phyloP scores from a whole-genome alignment of 2,797 vertebrate species.

The Onychomys torridus region DNA sequence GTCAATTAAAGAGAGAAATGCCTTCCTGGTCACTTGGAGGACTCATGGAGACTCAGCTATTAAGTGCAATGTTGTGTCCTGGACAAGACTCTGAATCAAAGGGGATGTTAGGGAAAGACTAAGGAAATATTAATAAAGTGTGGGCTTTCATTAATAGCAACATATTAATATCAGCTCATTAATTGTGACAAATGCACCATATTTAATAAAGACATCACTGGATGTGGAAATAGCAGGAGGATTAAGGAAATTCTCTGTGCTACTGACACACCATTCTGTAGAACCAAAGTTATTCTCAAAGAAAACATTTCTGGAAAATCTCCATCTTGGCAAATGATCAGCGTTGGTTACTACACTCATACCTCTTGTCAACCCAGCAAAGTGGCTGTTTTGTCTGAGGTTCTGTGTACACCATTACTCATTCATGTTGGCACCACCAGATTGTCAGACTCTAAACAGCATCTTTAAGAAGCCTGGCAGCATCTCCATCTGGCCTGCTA shows the following conservation, averaged over 20 bases:
- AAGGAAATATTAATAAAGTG: background rate
- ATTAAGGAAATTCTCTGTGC: background rate
- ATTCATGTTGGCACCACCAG: background rate
- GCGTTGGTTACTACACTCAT: background rate
- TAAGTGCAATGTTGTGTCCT: background rate
- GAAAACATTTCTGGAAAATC: background rate
- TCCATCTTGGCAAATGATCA: background rate
- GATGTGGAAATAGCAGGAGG: background rate
- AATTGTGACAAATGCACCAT: background rate
- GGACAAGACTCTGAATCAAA: background rate
- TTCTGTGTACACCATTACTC: background rate
- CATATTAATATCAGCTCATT: background rate
- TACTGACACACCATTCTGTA: background rate
- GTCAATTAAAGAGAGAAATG: background rate
- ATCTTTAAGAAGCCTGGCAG: constrained; percentile 2
- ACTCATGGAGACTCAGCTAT: background rate
- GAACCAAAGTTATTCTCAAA: constrained; percentile 1
- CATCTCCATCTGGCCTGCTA: background rate
- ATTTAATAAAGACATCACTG: background rate
- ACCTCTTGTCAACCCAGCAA: background rate
- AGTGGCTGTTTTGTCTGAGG: background rate
- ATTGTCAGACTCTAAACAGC: background rate
- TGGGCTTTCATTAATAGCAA: background rate
- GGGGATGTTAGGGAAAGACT: background rate
- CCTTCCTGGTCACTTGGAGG: background rate